Base-by-base conservation (phyloP, 2,797 vertebrate genomes). In the Labroides dimidiatus region DNA sequence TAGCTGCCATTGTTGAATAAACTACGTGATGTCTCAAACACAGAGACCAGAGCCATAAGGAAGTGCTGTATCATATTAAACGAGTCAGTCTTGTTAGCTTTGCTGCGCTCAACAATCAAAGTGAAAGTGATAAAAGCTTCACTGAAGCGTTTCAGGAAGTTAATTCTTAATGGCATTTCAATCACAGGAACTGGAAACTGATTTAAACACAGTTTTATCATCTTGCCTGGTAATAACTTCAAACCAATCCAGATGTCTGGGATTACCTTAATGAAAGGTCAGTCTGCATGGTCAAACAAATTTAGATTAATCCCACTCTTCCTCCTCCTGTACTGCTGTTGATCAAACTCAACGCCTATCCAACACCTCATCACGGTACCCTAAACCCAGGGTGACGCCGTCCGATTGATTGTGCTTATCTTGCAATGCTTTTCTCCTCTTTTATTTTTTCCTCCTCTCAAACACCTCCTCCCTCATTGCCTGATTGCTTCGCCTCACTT, bases 331-430 rank as follows among this genome's bases (percentile, higher is more conserved):
- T 10, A 45, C 20, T 62, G 62, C 23, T 64, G 64, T 67, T 68
- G 77, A 81, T 84, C 69, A 69, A 60, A 72, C 60, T 59, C 42
- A 13, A 42, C 48, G 78, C 52, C 21, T 19, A 42, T 64, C 43
- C 78, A 55, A 68, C 39, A 6, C 55, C 67, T 74, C 64, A 10
- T 33, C 73, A 21, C 65, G 6, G 49, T 64, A 30, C 42, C 42
- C 67, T 56, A 63, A 75, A 84, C 77, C 63, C 19, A 15, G 59
- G 83, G 60, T 88, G 87, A 89, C 10, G 61, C 50, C 1, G 76
- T 79, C 70, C 81, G 19, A 92, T 91, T 89, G 92, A 93, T 91
- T 84, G 56, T 44, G 72, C 86, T 92, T 91, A 92, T 92, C 90
- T n/a, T 82, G 45, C 72, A 42, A 8, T 7, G 13, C 48, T 65